Percentiles rank a stretch among this genome's conserved stretches.
These are phyloP conservation scores for Papilio demoleus DNA, from an alignment of 2,888 invertebrate genomes.

Conservation along the genomic window DNA sequence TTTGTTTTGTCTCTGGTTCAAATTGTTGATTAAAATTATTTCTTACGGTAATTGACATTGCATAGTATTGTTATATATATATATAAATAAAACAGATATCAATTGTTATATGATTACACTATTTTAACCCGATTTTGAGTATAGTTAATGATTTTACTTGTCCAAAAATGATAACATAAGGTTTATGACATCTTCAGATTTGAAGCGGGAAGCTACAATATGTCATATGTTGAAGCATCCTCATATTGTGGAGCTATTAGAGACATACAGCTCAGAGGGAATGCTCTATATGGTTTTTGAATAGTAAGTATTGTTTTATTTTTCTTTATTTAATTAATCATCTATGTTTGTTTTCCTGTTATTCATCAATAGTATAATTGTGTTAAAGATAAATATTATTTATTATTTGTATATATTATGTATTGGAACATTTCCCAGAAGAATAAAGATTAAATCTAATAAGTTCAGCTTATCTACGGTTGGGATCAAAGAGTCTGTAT, in stretches of 20 bases:
- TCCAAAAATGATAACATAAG: background rate
- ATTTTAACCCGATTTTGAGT: too few species aligned
- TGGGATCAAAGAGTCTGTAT: background rate
- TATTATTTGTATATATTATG: background rate
- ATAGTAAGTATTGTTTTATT: slow-evolving; percentile 89
- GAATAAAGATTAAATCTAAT: background rate
- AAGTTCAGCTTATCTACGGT: background rate
- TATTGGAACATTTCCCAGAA: slow-evolving; percentile 1
- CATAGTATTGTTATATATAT: too few species aligned
- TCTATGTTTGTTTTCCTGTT: background rate
- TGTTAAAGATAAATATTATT: background rate
- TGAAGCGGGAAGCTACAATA: slow-evolving; percentile 99
- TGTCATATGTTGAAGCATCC: slow-evolving; percentile 99
- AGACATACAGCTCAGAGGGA: slow-evolving; percentile 99
- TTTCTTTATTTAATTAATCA: background rate
- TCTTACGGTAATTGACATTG: too few species aligned
- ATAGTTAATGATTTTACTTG: background rate
- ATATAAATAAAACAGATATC: too few species aligned
- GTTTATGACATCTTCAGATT: slow-evolving; percentile 86
- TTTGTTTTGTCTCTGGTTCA: too few species aligned
- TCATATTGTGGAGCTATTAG: slow-evolving; percentile 98
- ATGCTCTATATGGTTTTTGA: slow-evolving; percentile 99
- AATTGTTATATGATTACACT: too few species aligned
- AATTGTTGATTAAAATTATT: too few species aligned
- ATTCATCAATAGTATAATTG: background rate